Conservation (phyloP, 2,113 vertebrate genomes). For the Cryptotis parvus region DNA sequence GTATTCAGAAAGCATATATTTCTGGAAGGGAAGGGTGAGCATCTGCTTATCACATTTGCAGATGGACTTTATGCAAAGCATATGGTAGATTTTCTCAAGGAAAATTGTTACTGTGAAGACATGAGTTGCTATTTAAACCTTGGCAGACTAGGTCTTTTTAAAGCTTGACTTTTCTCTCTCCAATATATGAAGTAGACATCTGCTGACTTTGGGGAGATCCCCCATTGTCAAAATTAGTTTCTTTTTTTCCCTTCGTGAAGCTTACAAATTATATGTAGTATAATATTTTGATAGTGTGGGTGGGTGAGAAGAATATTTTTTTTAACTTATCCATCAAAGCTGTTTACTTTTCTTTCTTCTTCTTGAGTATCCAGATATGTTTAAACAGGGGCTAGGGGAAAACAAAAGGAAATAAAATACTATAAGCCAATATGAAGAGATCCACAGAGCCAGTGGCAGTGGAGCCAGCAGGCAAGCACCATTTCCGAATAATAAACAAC, state of each 20-base stretch:
- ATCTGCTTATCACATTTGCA: slow-evolving; percentile 65
- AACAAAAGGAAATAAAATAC: neutral
- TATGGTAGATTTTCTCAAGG: slow-evolving; percentile 63
- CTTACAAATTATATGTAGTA: neutral
- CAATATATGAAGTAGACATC: slow-evolving; percentile 26
- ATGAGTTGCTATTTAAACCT: slow-evolving; percentile 62
- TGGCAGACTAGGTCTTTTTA: slow-evolving; percentile 36
- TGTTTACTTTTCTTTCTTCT: slow-evolving; percentile 39
- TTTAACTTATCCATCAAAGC: neutral
- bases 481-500: slow-evolving; percentile 5
- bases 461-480: neutral
- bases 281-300: neutral
- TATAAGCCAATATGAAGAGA: neutral
- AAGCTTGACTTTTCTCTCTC: slow-evolving; percentile 54
- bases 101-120: slow-evolving; percentile 29
- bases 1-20: neutral
- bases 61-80: slow-evolving; percentile 61
- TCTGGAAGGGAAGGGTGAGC: neutral
- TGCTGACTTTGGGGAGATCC: slow-evolving; percentile 12
- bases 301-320: neutral
- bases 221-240: neutral
- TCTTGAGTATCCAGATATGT: neutral
- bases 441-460: neutral
- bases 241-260: neutral
- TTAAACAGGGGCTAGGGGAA: slow-evolving; percentile 6